Base-by-base conservation (phyloP, 2,113 vertebrate species). In the Cervus canadensis region DNA sequence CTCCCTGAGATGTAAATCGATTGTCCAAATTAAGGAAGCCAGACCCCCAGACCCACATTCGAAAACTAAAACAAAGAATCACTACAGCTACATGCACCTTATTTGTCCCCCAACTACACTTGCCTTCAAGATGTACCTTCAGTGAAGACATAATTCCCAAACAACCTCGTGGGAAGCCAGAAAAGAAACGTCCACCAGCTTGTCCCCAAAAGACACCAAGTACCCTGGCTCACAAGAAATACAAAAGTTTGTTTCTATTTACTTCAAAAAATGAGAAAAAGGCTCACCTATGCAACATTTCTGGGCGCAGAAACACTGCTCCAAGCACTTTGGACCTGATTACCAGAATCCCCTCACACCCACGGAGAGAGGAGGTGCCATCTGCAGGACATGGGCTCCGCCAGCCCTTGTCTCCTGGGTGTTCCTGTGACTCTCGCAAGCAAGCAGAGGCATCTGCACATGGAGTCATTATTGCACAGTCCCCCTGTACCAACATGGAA, bases 1-100 rank as follows among this genome's bases (percentile, higher is more conserved):
- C 67, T 71, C 67, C 67, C 67, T 71, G 67, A 89, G 95, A 82
- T n/a, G 33, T 40, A 93, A 94, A 79, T 21, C 48, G 2, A 60
- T 28, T 60, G 16, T 9, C 52, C 50, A 87, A 48, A 74, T 26
- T 13, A 88, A 2, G 28, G 7, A 48, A 60, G 7, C 2, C 33
- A 28, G 48, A 84, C 11, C 64, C 45, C 2, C 33, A 28, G 48
- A 84, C 11, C 76, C 45, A 67, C 9, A 60, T 60, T 36, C 79
- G 16, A 54, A 62, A 87, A 64, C 50, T 52, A 45, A 87, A 95
- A 76, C 19, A 12, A 50, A 64, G 8, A 54, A 36, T 15, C 14
- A 62, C 11, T 30, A 15, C 10, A 57, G 33, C 23, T 83, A 86
- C 83, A 57, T 78, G 40, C 28, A 84, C 62, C 54, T 36, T 33